Percentiles rank a stretch among this genome's conserved stretches.
phyloP scores from a whole-genome alignment of 2,888 invertebrate genomes.

The Clivina fossor region DNA sequence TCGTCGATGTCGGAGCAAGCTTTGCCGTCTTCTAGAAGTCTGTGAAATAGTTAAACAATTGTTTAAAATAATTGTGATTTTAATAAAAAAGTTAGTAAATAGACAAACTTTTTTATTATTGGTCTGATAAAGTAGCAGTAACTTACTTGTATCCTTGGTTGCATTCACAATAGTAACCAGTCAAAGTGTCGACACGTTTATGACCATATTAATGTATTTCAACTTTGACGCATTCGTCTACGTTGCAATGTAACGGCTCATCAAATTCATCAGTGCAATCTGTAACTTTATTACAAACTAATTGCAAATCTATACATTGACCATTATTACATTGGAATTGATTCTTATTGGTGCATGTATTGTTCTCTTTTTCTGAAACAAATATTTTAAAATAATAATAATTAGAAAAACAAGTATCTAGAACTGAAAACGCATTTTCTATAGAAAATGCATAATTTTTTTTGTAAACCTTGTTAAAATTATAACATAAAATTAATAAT shows the following conservation, averaged over 20 bases:
- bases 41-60: constrained; percentile 42
- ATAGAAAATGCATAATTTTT: no score
- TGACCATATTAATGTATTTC: constrained; percentile 95
- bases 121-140: constrained; percentile 3
- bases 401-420: no score
- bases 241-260: constrained; percentile 90
- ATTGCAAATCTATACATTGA: constrained; percentile 78
- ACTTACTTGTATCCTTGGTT: constrained; percentile 83
- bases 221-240: constrained; percentile 91
- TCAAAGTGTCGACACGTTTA: constrained; percentile 89
- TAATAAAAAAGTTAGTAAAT: constrained; percentile 9
- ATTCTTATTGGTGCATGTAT: constrained; percentile 70
- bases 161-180: constrained; percentile 95
- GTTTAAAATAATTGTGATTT: constrained; percentile 11
- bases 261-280: constrained; percentile 89
- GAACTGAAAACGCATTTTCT: no score
- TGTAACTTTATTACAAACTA: constrained; percentile 87
- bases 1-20: constrained; percentile 92
- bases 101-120: no score
- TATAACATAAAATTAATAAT: constrained; percentile 10
- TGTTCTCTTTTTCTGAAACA: constrained; percentile 66
- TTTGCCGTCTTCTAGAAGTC: constrained; percentile 81
- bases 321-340: constrained; percentile 84
- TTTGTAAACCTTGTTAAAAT: no score
- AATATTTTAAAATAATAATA: no score